A percentile compares a stretch with the other conserved stretches of the same genome.
Conservation (phyloP, 2,113 vertebrate genomes). For the Ranitomeya imitator region DNA sequence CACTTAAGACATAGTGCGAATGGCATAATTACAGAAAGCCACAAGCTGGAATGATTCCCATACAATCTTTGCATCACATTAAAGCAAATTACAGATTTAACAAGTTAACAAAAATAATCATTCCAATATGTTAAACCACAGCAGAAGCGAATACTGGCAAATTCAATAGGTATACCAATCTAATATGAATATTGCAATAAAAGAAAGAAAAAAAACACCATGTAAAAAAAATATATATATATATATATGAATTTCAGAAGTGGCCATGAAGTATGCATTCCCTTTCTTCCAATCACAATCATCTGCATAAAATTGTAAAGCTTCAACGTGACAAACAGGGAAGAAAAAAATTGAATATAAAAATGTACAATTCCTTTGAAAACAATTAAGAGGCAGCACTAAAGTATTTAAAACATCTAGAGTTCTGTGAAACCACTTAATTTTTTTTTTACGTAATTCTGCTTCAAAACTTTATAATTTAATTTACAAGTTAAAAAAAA, state of each 20-base stretch:
- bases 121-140: conserved; percentile 41
- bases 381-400: conserved; percentile 31
- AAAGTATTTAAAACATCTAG: conserved; percentile 48
- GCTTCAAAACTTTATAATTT: not conserved
- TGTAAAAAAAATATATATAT: conserved; percentile 21
- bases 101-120: conserved; percentile 19
- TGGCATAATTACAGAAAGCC: conserved; percentile 20
- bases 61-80: conserved; percentile 33
- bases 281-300: conserved; percentile 29
- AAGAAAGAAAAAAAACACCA: not conserved
- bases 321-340: conserved; percentile 18
- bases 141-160: conserved; percentile 7
- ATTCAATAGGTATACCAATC: conserved; percentile 23
- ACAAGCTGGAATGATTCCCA: conserved; percentile 17
- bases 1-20: conserved; percentile 13
- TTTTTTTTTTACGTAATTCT: conserved; percentile 23
- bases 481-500: not conserved
- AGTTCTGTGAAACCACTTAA: not conserved
- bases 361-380: conserved; percentile 52
- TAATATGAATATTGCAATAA: conserved; percentile 3
- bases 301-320: conserved; percentile 28
- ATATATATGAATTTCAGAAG: not conserved
- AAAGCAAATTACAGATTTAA: conserved; percentile 20
- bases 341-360: conserved; percentile 35
- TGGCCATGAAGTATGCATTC: not conserved